Base-by-base conservation (phyloP, 2,113 vertebrate genomes). In the Hippocampus mohnikei region DNA sequence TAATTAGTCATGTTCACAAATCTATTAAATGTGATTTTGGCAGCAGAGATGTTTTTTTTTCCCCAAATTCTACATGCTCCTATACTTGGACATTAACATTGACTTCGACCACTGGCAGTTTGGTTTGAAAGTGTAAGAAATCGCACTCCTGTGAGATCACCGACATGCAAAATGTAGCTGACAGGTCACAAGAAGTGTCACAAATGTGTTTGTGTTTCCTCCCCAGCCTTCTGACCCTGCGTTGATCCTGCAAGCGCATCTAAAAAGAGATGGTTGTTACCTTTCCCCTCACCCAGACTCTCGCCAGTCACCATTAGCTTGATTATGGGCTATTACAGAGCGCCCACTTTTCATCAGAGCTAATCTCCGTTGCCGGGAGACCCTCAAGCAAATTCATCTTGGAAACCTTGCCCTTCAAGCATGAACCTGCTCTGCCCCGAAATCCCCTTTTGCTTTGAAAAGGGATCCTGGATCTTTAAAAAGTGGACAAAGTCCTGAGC, bases 401-500 rank as follows among this genome's bases (percentile, higher is more conserved):
- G n/a, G 66, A 66, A 80, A 72, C 70, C 53, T 69, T 75, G 71
- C 69, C 77, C 84, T 83, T 83, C 77, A 81, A 79, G 84, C 76
- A 72, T 82, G 84, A 68, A 79, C 75, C 71, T 74, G 77, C 80
- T 74, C 78, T 81, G 68, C 81, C 71, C 79, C 60, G 72, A 79
- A 83, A 84, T 80, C 74, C 77, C 78, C 80, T 86, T 55, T 48
- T 20, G 77, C 88, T 90, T 91, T 92, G 91, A 91, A 92, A 91
- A 88, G 69, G 72, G 88, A 91, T 88, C 88, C 86, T 25, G 69
- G 78, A 78, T 84, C 78, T 90, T 90, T 88, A 84, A 90, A 88
- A 87, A 80, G 83, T 79, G 90, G 83, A 72, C 72, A 25, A 66
- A 78, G 73, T 89, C 80, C 82, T 55, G 76, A 84, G 71, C 82